phyloP scores from a whole-genome alignment of 64 coral and sea anemone species.

The Pocillopora damicornis region DNA sequence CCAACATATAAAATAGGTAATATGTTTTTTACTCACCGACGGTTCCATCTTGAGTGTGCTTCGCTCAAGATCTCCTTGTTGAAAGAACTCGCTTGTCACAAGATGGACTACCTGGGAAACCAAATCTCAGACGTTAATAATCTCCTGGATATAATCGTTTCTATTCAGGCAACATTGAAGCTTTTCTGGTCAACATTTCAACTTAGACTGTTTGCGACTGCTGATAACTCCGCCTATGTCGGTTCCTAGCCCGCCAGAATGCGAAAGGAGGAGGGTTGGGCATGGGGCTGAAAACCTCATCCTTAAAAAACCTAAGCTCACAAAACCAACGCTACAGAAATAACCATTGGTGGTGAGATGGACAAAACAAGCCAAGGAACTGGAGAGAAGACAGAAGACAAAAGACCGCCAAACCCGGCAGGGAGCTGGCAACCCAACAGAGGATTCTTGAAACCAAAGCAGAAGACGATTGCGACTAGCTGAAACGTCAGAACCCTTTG shows the following conservation, averaged over 20 bases:
- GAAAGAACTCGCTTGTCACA: slow-evolving; percentile 96
- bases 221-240: no score
- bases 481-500: slow-evolving; percentile 14
- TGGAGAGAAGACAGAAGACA: slow-evolving; percentile 29
- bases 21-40: slow-evolving; percentile 38
- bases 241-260: no score
- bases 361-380: slow-evolving; percentile 24
- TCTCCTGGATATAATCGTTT: no score
- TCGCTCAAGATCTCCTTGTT: slow-evolving; percentile 96
- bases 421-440: slow-evolving; percentile 34
- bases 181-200: no score
- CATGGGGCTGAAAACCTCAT: not conserved
- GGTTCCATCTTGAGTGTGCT: slow-evolving; percentile 82
- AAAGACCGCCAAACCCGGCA: slow-evolving; percentile 1
- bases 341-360: slow-evolving; percentile 28
- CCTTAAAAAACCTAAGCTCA: not conserved
- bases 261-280: no score
- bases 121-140: not conserved
- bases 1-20: no score
- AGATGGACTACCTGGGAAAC: slow-evolving; percentile 77
- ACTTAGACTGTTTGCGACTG: no score
- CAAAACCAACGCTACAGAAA: slow-evolving; percentile 37
- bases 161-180: no score
- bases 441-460: slow-evolving; percentile 40
- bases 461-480: slow-evolving; percentile 22